A percentile compares a stretch with the other conserved stretches of the same genome.
phyloP scores from a whole-genome alignment of 2,888 invertebrate genomes.

The Siphlonurus alternatus region DNA sequence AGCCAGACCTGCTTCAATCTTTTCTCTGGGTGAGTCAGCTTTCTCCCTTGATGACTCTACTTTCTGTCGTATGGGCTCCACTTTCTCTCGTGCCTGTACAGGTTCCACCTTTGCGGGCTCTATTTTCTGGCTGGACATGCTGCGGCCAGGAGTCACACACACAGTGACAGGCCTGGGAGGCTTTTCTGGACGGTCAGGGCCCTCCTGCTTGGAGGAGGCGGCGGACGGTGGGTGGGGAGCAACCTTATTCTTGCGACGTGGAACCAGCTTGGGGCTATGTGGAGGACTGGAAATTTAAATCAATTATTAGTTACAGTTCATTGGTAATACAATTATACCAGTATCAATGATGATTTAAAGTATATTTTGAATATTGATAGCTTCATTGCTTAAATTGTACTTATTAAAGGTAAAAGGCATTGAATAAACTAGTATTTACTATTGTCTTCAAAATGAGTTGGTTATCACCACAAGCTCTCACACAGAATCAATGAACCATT shows the following conservation, averaged over 20 bases:
- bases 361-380: slow-evolving; percentile 5
- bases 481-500: too few species aligned
- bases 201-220: not conserved
- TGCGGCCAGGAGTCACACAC: not conserved
- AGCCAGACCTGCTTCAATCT: too few species aligned
- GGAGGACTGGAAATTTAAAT: slow-evolving; percentile 45
- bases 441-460: too few species aligned
- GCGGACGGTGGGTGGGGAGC: slow-evolving; percentile 24
- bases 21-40: too few species aligned
- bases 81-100: too few species aligned
- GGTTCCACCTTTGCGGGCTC: slow-evolving; percentile 1
- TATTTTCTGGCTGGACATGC: not conserved
- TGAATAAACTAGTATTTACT: too few species aligned
- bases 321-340: too few species aligned
- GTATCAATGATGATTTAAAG: too few species aligned
- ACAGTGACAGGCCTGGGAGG: slow-evolving; percentile 37
- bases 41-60: slow-evolving; percentile 5
- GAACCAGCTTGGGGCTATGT: slow-evolving; percentile 53
- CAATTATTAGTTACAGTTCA: too few species aligned
- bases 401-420: too few species aligned
- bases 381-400: not conserved
- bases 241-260: slow-evolving; percentile 58
- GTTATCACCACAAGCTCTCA: too few species aligned
- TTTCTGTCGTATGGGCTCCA: too few species aligned
- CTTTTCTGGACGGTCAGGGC: slow-evolving; percentile 35